These are phyloP conservation scores for Montifringilla adamsi DNA, from an alignment of 2,113 vertebrate genomes.

Conservation along the genomic window DNA sequence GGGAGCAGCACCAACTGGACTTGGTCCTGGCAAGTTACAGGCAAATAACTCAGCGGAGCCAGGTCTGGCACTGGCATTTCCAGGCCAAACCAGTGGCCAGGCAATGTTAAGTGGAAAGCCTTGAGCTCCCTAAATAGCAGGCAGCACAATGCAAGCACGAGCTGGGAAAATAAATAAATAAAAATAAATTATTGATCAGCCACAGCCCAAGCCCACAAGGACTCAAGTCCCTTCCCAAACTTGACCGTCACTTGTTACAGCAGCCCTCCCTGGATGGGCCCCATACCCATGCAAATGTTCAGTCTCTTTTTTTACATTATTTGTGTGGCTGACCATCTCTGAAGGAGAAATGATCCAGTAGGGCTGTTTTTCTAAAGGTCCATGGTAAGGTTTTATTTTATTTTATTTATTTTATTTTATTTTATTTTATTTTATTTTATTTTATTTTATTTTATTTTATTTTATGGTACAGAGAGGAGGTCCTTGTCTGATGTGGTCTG, in stretches of 20 bases:
- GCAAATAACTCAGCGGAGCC: background rate
- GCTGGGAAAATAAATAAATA: background rate
- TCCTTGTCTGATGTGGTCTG: background rate
- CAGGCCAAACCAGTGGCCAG: background rate
- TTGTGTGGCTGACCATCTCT: background rate
- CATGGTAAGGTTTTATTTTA: background rate
- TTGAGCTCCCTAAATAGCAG: background rate
- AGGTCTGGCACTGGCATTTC: background rate
- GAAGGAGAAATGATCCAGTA: background rate
- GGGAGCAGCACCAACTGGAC: background rate
- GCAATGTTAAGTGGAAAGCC: background rate
- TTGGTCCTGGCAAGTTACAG: background rate
- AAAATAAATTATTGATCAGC: background rate
- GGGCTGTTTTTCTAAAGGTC: rapidly evolving
- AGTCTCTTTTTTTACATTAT: background rate
- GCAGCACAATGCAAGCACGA: background rate
- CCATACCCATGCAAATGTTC: background rate
- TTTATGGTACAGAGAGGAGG: background rate
- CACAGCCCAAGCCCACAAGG: background rate
- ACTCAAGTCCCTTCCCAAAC: background rate
- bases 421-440: background rate
- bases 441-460: too few relatives aligned
- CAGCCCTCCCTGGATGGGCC: background rate
- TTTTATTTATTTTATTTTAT: too few relatives aligned
- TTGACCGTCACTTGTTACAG: rapidly evolving